Evolutionary conservation across 2,888 invertebrate genomes (phyloP), one percentile per base, ranked within the genome.

Genomic region (Cremastinae sp.): DNA sequence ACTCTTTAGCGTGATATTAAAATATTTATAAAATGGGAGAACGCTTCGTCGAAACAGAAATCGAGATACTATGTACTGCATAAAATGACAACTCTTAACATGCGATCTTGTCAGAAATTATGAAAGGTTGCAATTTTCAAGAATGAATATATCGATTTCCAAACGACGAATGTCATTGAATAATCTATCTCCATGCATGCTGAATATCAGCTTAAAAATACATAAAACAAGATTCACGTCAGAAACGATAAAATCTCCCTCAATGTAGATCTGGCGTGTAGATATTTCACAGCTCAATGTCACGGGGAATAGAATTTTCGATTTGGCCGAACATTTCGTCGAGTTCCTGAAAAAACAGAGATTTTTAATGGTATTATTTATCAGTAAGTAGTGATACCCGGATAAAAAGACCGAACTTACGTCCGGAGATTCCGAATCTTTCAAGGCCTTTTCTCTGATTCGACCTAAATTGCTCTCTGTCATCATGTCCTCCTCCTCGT

Each of bases 251-350:
- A 16, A 49, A 18, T 4, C 5, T 28, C 34, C 41, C 43, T 36
- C 0, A 20, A 41, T 53, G 14, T 8, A 10, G 36, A 10, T 9
- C 45, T 4, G 18, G 20, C 7, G n/a, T n/a, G n/a, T n/a, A n/a
- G n/a, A 16, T 65, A 20, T 59, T 77, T 80, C 82, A 86, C 54
- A 87, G 82, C 65, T 81, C 81, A 51, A 88, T 86, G 69, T 88
- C 86, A 70, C 82, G 83, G 62, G 87, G 82, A 75, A 82, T 86
- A 22, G 69, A 64, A 36, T 86, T 87, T 66, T 87, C 87, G 54
- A 88, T 78, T 58, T 86, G 81, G 65, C 74, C 86, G 62, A 88
- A 88, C 83, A 88, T 86, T 68, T 84, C 82, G 66, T 88, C 88
- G 7, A 88, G 82, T 59, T 84, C 83, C 88, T 88, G 70, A 51